Percentiles rank a stretch among this genome's conserved stretches.
Evolutionary conservation across 2,113 vertebrate genomes (phyloP).

Genomic region (Alaudala cheleensis): DNA sequence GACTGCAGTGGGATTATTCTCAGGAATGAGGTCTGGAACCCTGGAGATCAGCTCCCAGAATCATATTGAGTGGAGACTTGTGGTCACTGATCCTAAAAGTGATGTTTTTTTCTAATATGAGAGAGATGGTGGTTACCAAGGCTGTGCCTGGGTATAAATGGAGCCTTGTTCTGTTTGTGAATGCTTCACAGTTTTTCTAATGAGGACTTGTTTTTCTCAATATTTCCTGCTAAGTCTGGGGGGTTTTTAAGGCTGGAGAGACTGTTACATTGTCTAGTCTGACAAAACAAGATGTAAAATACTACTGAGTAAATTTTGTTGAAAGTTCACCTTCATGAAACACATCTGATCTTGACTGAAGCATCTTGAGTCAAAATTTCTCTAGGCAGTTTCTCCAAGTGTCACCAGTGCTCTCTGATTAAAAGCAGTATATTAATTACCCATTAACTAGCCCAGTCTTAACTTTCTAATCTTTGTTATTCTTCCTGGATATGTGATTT

Average conservation of each 20-base stretch:
- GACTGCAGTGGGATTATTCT: conserved; percentile 4
- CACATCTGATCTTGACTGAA: background rate
- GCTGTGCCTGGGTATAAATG: conserved; percentile 6
- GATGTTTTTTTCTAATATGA: conserved; percentile 1
- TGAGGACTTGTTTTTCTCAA: conserved; percentile 29
- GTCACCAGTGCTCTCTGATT: background rate
- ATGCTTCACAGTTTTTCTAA: conserved; percentile 43
- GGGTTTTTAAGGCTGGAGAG: background rate
- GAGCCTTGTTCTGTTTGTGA: conserved; percentile 43
- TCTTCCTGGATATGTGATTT: background rate
- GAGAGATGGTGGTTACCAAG: conserved; percentile 1
- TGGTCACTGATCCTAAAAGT: conserved; percentile 8
- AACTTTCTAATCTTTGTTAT: background rate
- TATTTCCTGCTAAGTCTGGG: conserved; percentile 11
- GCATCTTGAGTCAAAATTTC: background rate
- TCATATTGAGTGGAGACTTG: conserved; percentile 10
- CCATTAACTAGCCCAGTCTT: background rate
- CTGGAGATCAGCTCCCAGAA: background rate
- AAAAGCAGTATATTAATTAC: background rate
- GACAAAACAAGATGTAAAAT: conserved; percentile 12
- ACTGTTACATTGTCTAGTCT: conserved; percentile 3
- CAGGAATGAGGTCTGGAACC: background rate
- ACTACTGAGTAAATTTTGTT: background rate
- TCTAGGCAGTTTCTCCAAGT: background rate
- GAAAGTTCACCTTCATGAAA: background rate